Conservation (phyloP, 2,113 vertebrate species). For the Spilogale gracilis region DNA sequence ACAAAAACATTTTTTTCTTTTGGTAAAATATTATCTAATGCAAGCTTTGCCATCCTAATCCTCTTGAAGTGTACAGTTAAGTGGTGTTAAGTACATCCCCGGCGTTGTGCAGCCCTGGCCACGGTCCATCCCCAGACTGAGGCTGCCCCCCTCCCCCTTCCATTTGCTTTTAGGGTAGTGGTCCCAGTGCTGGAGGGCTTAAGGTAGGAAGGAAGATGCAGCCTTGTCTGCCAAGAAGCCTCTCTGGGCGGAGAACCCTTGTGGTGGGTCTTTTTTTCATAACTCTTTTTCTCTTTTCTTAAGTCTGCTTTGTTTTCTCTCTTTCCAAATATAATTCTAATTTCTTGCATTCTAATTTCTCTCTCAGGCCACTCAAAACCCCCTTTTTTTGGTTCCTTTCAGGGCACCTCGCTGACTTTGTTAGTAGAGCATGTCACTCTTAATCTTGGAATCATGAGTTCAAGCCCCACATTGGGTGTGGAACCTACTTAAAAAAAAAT, state of each 20-base stretch:
- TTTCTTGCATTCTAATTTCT: background rate
- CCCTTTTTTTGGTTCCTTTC: background rate
- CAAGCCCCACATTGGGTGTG: background rate
- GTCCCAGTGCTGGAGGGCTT: background rate
- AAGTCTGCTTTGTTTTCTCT: background rate
- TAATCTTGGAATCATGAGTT: background rate
- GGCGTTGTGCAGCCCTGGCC: rapidly evolving
- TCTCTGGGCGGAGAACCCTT: background rate
- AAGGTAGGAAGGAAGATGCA: rapidly evolving
- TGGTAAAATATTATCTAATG: background rate
- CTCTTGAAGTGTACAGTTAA: background rate
- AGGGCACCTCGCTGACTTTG: background rate
- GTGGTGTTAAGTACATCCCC: background rate
- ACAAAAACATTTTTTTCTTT: background rate
- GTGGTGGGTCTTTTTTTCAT: background rate
- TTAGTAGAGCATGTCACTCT: background rate
- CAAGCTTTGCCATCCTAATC: background rate
- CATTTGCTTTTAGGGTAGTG: background rate
- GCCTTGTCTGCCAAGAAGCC: background rate
- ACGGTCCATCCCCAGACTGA: background rate
- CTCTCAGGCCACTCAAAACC: background rate
- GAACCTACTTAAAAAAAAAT: background rate
- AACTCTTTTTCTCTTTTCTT: background rate
- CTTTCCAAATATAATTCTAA: background rate
- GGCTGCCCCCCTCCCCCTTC: background rate